Percentiles rank a stretch among this genome's conserved stretches.
phyloP scores from a whole-genome alignment of 2,888 invertebrate species.

The Esperia sulphurella region DNA sequence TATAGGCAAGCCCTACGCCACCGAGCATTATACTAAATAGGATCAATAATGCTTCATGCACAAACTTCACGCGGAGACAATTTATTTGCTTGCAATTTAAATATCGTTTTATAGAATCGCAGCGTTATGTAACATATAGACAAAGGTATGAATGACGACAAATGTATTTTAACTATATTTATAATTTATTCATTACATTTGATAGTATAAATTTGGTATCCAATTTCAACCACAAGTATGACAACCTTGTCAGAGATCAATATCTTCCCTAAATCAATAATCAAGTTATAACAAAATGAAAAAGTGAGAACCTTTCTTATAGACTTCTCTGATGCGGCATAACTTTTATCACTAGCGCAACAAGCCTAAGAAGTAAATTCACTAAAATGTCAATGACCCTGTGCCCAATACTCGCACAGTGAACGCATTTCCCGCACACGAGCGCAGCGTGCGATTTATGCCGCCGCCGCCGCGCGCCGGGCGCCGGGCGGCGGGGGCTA shows the following conservation, averaged over 20 bases:
- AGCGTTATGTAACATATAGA: no score
- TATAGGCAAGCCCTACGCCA: slow-evolving; percentile 53
- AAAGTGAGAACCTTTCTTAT: not conserved
- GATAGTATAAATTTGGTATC: no score
- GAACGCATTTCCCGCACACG: slow-evolving; percentile 71
- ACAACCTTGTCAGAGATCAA: no score
- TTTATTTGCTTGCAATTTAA: not conserved
- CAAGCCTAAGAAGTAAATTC: slow-evolving; percentile 47
- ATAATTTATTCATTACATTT: no score
- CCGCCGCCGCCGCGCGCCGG: slow-evolving; percentile 41
- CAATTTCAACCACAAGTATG: no score
- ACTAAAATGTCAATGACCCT: slow-evolving; percentile 69
- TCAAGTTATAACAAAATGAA: not conserved
- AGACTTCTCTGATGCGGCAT: not conserved
- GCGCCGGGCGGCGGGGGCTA: slow-evolving; percentile 38
- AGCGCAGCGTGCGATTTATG: slow-evolving; percentile 59
- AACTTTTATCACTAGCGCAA: not conserved
- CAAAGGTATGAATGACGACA: no score
- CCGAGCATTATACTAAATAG: slow-evolving; percentile 38
- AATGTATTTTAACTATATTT: no score
- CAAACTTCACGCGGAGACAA: not conserved
- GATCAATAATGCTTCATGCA: slow-evolving; percentile 48
- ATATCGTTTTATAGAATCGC: no score
- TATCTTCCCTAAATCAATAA: no score
- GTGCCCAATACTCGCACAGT: slow-evolving; percentile 70